Conservation (phyloP, 2,888 invertebrate genomes). For the Mythimna lalbum region DNA sequence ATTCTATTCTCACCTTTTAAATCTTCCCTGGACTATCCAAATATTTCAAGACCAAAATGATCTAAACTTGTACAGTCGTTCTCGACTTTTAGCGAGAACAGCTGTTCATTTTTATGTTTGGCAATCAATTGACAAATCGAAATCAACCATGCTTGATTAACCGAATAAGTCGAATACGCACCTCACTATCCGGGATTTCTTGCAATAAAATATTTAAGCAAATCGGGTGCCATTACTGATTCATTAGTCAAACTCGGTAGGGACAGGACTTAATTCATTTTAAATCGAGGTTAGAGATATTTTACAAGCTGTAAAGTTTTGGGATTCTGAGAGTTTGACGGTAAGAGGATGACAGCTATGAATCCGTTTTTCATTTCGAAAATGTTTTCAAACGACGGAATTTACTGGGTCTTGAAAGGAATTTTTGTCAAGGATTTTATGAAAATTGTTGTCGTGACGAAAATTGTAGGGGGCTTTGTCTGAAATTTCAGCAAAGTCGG, state of each 20-base stretch:
- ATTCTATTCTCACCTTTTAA: too few species aligned
- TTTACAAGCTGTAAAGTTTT: constrained; percentile 63
- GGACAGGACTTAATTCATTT: constrained; percentile 66
- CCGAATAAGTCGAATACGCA: constrained; percentile 11
- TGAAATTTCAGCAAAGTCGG: not conserved
- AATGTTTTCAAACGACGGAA: constrained; percentile 17
- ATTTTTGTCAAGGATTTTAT: not conserved
- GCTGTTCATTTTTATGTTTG: too few species aligned
- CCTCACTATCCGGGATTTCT: constrained; percentile 22
- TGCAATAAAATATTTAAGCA: constrained; percentile 65
- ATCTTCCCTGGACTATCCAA: too few species aligned
- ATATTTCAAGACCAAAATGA: too few species aligned
- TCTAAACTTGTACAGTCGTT: too few species aligned
- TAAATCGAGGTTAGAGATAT: constrained; percentile 62
- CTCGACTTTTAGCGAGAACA: too few species aligned
- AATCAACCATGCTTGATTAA: not conserved
- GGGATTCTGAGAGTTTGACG: constrained; percentile 33
- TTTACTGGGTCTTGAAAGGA: not conserved
- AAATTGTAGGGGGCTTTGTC: not conserved
- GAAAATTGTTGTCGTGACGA: not conserved
- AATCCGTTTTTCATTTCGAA: constrained; percentile 43
- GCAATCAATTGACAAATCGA: not conserved
- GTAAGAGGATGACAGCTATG: constrained; percentile 25
- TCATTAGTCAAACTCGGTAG: constrained; percentile 65
- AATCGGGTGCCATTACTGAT: constrained; percentile 65